phyloP scores from a whole-genome alignment of 2,113 vertebrate genomes.

The Motacilla tschutschensis region DNA sequence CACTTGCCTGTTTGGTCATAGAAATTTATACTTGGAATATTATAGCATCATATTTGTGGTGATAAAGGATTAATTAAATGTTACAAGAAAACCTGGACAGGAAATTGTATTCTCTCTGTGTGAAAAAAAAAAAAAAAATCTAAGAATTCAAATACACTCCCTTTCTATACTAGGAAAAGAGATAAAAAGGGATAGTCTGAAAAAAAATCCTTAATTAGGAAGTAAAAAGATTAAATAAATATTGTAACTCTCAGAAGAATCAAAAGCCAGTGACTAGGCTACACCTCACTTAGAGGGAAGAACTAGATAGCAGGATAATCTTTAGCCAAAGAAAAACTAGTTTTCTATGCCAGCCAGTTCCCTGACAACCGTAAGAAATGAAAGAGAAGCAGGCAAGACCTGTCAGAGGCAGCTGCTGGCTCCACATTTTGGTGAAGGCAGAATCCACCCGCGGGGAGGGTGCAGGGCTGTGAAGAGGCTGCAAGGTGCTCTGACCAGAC shows the following conservation, averaged over 20 bases:
- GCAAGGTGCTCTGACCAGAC: background rate
- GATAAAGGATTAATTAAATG: background rate
- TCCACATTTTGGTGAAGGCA: rapidly evolving
- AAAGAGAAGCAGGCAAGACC: rapidly evolving
- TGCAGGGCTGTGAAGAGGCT: background rate
- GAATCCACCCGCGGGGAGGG: rapidly evolving
- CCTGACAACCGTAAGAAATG: background rate
- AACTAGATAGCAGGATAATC: background rate
- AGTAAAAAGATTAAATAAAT: background rate
- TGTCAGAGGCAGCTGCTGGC: background rate
- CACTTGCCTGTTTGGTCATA: background rate
- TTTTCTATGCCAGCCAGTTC: background rate
- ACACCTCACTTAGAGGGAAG: background rate
- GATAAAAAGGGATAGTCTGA: background rate
- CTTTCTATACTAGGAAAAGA: background rate
- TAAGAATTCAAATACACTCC: background rate
- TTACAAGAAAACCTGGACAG: background rate
- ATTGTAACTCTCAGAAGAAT: background rate
- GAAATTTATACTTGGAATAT: background rate
- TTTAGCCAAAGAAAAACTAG: background rate
- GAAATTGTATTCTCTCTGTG: background rate
- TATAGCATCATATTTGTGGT: background rate
- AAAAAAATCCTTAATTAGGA: background rate
- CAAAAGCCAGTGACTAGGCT: background rate
- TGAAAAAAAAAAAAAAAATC: background rate